A percentile compares a stretch with the other conserved stretches of the same genome.
These are phyloP conservation scores for Pentamera pediparva DNA, from an alignment of 53 echinoderm and acorn worm species.

Conservation along the genomic window DNA sequence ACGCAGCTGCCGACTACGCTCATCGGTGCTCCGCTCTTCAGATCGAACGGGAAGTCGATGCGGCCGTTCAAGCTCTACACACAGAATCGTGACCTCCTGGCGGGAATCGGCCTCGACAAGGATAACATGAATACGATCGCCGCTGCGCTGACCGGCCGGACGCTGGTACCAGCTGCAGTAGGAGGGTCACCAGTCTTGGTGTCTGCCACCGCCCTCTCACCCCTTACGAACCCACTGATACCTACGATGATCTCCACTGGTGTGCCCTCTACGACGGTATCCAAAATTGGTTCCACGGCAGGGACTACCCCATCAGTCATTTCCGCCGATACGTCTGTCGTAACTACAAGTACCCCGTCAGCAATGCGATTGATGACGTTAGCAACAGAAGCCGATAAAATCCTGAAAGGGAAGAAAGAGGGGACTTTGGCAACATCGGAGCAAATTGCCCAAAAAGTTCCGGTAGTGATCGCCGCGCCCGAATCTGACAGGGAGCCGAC, in stretches of 20 bases:
- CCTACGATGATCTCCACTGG: slow-evolving; percentile 37
- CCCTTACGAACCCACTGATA: slow-evolving; percentile 27
- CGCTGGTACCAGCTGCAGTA: not conserved
- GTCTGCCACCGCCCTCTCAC: slow-evolving; percentile 25
- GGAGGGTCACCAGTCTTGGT: slow-evolving; percentile 20
- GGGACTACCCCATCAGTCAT: not conserved
- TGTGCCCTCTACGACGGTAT: slow-evolving; percentile 14
- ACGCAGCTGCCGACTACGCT: slow-evolving; percentile 11
- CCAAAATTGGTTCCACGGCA: slow-evolving; percentile 29
- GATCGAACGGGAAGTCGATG: slow-evolving; percentile 41
- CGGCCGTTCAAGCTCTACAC: slow-evolving; percentile 66
- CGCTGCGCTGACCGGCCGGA: slow-evolving; percentile 1
- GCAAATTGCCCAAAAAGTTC: not conserved
- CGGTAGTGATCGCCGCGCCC: not conserved
- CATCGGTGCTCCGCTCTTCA: not conserved
- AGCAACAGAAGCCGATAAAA: slow-evolving; percentile 89
- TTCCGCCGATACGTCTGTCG: slow-evolving; percentile 23
- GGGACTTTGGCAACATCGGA: slow-evolving; percentile 7
- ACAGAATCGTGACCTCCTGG: slow-evolving; percentile 49
- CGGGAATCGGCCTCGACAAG: slow-evolving; percentile 22
- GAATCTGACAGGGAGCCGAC: not conserved
- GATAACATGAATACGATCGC: slow-evolving; percentile 28
- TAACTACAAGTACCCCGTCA: slow-evolving; percentile 15
- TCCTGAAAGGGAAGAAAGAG: slow-evolving; percentile 52
- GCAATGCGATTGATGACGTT: slow-evolving; percentile 83